Percentiles rank a stretch among this genome's conserved stretches.
These are phyloP conservation scores for Jordanella pulchra DNA, from an alignment of 2,797 vertebrate genomes.

Conservation along the genomic window DNA sequence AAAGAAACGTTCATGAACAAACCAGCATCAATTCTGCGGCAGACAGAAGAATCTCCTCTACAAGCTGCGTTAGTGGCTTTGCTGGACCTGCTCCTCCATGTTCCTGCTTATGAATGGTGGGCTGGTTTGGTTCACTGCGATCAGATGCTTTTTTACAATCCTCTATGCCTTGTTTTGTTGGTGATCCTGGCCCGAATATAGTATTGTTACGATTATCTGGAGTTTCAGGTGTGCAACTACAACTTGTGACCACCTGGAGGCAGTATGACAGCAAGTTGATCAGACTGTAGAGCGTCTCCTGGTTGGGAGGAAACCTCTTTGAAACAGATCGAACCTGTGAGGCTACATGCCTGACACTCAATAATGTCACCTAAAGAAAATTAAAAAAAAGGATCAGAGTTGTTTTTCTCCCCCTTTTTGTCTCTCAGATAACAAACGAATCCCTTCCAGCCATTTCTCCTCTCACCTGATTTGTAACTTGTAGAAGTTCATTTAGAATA, in stretches of 20 bases:
- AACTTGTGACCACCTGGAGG: conserved; percentile 55
- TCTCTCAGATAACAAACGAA: background rate
- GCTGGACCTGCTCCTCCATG: conserved; percentile 14
- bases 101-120: background rate
- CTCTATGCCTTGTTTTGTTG: conserved; percentile 1
- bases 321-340: conserved; percentile 48
- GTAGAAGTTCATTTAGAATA: conserved; percentile 74
- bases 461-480: conserved; percentile 76
- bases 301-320: conserved; percentile 37
- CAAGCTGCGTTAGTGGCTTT: conserved; percentile 40
- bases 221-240: conserved; percentile 7
- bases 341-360: conserved; percentile 63
- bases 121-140: conserved; percentile 1
- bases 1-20: conserved; percentile 43
- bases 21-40: conserved; percentile 79
- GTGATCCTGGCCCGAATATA: conserved; percentile 3
- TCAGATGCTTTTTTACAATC: background rate
- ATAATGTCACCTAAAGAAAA: conserved; percentile 71
- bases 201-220: conserved; percentile 7
- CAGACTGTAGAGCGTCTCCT: conserved; percentile 46
- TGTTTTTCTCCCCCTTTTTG: background rate
- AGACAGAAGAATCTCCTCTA: conserved; percentile 62
- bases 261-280: conserved; percentile 72
- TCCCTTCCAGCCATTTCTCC: background rate
- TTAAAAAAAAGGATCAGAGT: background rate